Conservation (phyloP, 2,113 vertebrate species). For the Trichomycterus rosablanca region DNA sequence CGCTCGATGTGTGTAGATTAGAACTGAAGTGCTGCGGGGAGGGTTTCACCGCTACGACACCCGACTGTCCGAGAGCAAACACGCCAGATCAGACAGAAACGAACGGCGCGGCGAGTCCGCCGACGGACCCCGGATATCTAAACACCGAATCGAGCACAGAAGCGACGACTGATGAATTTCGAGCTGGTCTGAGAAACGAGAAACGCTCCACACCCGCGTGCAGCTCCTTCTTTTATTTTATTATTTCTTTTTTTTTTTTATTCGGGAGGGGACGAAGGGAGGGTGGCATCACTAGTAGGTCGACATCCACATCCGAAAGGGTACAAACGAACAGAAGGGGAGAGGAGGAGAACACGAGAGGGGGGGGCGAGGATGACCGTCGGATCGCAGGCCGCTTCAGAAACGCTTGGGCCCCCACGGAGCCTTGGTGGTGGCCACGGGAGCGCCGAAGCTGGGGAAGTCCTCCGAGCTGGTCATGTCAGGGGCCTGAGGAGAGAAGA, state of each 20-base stretch:
- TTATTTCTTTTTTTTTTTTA: too few relatives aligned
- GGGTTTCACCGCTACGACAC: conserved; percentile 21
- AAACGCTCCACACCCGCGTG: conserved; percentile 13
- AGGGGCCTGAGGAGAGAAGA: conserved; percentile 76
- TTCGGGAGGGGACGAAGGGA: neutral
- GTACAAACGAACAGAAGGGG: conserved; percentile 24
- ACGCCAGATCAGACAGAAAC: conserved; percentile 14
- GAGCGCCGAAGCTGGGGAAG: conserved; percentile 95
- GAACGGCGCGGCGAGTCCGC: too few relatives aligned
- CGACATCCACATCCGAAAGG: conserved; percentile 53
- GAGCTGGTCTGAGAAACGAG: conserved; percentile 4
- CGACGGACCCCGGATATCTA: too few relatives aligned
- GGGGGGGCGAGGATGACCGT: conserved; percentile 41
- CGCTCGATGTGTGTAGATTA: conserved; percentile 28
- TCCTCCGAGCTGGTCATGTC: conserved; percentile 99
- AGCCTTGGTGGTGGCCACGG: conserved; percentile 82
- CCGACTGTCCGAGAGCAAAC: conserved; percentile 30
- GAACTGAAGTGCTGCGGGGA: conserved; percentile 22
- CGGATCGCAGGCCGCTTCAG: conserved; percentile 60
- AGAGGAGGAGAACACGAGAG: conserved; percentile 29
- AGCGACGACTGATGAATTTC: too few relatives aligned
- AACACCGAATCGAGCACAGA: conserved; percentile 14
- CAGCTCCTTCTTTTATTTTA: conserved; percentile 13
- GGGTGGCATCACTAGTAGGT: conserved; percentile 40
- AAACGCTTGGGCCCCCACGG: conserved; percentile 98